Conservation (phyloP, 2,113 vertebrate species). For the Raja brachyura region DNA sequence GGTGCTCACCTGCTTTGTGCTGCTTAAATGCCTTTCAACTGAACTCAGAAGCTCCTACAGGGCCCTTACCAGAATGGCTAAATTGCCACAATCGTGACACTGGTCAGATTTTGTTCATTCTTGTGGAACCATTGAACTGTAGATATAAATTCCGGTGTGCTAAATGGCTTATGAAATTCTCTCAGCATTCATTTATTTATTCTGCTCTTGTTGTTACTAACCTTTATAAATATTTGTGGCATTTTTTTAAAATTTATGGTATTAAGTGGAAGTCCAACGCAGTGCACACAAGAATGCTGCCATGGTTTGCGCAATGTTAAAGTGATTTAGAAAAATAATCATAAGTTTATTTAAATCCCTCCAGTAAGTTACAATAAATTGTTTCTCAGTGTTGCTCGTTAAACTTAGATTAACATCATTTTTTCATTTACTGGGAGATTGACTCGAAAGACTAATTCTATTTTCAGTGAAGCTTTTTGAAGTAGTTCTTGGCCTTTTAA, state of each 20-base stretch:
- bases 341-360: background rate
- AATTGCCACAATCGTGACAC: background rate
- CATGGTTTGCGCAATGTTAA: background rate
- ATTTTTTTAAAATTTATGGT: background rate
- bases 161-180: background rate
- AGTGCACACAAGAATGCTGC: background rate
- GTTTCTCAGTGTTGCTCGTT: background rate
- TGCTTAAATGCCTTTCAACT: background rate
- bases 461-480: constrained; percentile 29
- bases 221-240: background rate
- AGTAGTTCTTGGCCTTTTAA: constrained; percentile 19
- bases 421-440: background rate
- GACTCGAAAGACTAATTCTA: background rate
- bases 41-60: background rate
- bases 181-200: background rate
- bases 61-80: background rate
- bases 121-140: background rate
- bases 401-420: background rate
- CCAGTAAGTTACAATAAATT: background rate
- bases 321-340: constrained; percentile 5
- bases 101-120: background rate
- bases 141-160: background rate
- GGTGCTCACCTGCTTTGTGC: background rate
- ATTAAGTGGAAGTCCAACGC: background rate
- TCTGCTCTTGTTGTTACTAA: background rate